Conservation (phyloP, 2,797 vertebrate species). For the Catamblyrhynchus diadema region DNA sequence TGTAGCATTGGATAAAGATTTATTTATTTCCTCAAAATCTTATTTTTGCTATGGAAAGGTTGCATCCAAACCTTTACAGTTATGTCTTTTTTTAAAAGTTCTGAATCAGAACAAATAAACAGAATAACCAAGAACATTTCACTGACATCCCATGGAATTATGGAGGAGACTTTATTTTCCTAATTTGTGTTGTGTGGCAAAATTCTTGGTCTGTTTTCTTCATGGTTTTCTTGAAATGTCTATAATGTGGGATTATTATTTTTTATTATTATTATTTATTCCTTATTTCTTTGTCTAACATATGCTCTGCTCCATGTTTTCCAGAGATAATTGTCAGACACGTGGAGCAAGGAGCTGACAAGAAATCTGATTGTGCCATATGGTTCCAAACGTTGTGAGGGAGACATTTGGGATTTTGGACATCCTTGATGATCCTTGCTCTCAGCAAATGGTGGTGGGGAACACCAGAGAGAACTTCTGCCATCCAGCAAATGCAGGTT, state of each 20-base stretch:
- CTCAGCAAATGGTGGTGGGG: not conserved
- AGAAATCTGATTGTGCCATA: not conserved
- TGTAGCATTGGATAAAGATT: not conserved
- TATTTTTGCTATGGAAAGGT: not conserved
- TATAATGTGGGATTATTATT: too few relatives aligned
- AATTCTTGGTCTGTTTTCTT: not conserved
- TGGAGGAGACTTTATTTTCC: not conserved
- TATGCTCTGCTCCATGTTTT: not conserved
- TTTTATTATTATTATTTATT: not conserved
- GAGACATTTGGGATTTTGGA: not conserved
- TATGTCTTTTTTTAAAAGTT: not conserved
- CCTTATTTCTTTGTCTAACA: not conserved
- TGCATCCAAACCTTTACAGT: not conserved
- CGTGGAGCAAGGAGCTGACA: not conserved
- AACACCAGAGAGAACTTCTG: not conserved
- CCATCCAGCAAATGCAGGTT: not conserved
- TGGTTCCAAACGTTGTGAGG: not conserved
- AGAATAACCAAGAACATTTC: accelerated
- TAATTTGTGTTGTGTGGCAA: not conserved
- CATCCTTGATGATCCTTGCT: not conserved
- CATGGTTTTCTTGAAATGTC: not conserved
- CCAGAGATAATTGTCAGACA: not conserved
- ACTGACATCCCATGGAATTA: not conserved
- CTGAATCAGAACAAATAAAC: not conserved
- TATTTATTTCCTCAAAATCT: not conserved